A percentile compares a stretch with the other conserved stretches of the same genome.
phyloP scores from a whole-genome alignment of 2,797 vertebrate genomes.

The Gymnopithys bicolor region DNA sequence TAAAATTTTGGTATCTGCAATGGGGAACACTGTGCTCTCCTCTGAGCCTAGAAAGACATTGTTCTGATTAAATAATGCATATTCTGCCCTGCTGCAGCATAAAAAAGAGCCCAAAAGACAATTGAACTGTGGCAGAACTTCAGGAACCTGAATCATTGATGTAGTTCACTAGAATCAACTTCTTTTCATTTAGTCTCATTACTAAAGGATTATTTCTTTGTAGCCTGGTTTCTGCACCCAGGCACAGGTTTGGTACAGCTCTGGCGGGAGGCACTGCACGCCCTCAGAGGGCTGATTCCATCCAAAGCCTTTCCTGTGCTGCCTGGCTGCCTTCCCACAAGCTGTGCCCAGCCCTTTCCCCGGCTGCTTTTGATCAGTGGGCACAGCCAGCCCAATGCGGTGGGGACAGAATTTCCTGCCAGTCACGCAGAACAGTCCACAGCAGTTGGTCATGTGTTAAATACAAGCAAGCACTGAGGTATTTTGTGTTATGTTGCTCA shows the following conservation, averaged over 20 bases:
- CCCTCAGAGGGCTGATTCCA: accelerated
- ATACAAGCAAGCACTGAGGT: not conserved
- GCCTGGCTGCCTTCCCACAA: not conserved
- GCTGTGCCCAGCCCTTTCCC: not conserved
- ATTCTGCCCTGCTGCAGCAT: not conserved
- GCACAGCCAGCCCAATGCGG: not conserved
- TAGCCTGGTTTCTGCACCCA: not conserved
- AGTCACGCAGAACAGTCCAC: not conserved
- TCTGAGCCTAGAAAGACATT: not conserved
- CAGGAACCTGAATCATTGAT: not conserved
- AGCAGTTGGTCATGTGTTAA: not conserved
- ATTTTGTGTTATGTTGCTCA: not conserved
- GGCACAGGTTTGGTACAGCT: not conserved
- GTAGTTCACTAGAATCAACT: not conserved
- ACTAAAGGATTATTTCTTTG: not conserved
- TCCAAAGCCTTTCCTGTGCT: accelerated
- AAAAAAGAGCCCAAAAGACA: not conserved
- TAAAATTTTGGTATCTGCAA: not conserved
- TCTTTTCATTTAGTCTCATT: not conserved
- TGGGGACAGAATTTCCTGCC: not conserved
- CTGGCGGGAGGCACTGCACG: accelerated
- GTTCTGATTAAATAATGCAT: not conserved
- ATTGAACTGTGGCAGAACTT: not conserved
- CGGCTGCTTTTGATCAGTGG: not conserved
- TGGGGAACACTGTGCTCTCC: not conserved